Evolutionary conservation across 2,888 invertebrate species (phyloP), one percentile per base, ranked within the genome.

Genomic region (Trissolcus japonicus): DNA sequence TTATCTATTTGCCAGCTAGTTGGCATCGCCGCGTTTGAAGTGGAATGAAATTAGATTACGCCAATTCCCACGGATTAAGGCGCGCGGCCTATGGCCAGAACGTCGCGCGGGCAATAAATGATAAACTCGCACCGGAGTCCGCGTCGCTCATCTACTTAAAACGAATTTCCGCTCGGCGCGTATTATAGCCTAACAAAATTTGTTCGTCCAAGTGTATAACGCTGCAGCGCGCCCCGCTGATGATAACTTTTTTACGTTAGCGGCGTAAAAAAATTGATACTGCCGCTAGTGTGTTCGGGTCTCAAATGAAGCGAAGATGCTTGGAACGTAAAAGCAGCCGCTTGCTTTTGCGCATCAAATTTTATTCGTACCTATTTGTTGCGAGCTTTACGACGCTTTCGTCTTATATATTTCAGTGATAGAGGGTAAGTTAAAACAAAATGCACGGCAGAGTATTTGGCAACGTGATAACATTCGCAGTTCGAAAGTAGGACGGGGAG

Each of bases 21-120:
- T 74, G 74, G 74, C 60, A 67, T 72, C 57, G 71, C 78, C 56
- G 78, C 66, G 65, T 76, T 76, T 76, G 67, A 67, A 76, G 62
- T 71, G 46, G 74, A 74, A 78, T 68, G 55, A 78, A 78, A 78
- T 78, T 78, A 78, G 75, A 78, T 75, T 75, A 68, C 67, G 56
- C 67, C 48, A 71, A 71, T 78, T 78, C 78, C 78, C 78, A 78
- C 78, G 78, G 53, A 75, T 75, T 60, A 67, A 62, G n/a, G 50
- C 25, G 25, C 25, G 25, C 48, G 29, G 65, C 61, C 62, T 57
- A 62, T 71, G 63, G 63, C 59, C 54, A 51, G 53, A 19, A 29
- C 48, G 51, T n/a, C 4, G 29, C 4, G 29, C 50, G 14, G 50
- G 50, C 55, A 50, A 75, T 65, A 53, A 75, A 35, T 35, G 9